phyloP scores from a whole-genome alignment of 2,888 invertebrate species.

The Aradus depressus region DNA sequence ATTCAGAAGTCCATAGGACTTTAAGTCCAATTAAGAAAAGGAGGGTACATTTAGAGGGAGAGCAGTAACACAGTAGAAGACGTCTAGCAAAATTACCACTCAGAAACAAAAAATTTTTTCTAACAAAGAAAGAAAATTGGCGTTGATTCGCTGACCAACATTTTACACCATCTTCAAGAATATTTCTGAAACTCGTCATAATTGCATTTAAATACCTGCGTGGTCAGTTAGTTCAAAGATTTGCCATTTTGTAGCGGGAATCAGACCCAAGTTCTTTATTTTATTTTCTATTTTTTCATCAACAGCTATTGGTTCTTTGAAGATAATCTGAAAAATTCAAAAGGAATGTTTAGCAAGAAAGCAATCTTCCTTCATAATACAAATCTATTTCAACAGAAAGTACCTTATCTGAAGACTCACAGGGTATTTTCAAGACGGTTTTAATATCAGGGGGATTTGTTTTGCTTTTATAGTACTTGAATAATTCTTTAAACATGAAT shows the following conservation, averaged over 20 bases:
- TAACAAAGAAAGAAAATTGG: too few species aligned
- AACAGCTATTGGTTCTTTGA: constrained; percentile 19
- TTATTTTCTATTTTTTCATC: constrained; percentile 24
- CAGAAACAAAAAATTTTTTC: too few species aligned
- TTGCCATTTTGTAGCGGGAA: constrained; percentile 47
- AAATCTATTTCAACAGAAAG: constrained; percentile 10
- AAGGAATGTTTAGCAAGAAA: not conserved
- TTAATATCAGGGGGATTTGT: constrained; percentile 48
- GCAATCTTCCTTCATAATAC: constrained; percentile 1
- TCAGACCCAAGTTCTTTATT: constrained; percentile 36
- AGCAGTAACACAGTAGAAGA: too few species aligned
- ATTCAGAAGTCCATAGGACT: too few species aligned
- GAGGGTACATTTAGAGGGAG: too few species aligned
- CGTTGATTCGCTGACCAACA: too few species aligned
- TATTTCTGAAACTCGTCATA: too few species aligned
- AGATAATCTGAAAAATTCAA: constrained; percentile 36
- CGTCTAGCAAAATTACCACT: too few species aligned
- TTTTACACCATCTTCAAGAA: too few species aligned
- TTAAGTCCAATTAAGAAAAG: too few species aligned
- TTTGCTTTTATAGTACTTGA: constrained; percentile 68
- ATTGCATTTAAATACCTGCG: constrained; percentile 43
- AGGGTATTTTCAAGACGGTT: constrained; percentile 49
- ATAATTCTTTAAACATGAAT: constrained; percentile 53
- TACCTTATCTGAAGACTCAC: constrained; percentile 7
- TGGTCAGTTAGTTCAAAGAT: constrained; percentile 47